Evolutionary conservation across 2,888 invertebrate genomes (phyloP).

Genomic region (Andricus curvator): DNA sequence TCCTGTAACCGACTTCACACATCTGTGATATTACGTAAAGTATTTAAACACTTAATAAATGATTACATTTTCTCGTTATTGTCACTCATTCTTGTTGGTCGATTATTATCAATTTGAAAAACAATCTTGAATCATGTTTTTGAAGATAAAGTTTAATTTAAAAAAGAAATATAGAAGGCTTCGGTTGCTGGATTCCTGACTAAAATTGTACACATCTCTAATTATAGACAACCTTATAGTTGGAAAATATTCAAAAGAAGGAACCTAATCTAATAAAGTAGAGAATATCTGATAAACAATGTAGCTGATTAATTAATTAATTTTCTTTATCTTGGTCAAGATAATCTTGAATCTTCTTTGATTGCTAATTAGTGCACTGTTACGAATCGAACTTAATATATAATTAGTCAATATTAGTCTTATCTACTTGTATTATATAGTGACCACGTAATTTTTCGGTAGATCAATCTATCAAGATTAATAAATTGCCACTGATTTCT

Average conservation of each 20-base stretch:
- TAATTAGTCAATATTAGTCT: neutral
- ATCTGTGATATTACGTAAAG: slow-evolving; percentile 11
- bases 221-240: neutral
- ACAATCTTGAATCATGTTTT: neutral
- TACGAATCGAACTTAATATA: too few relatives aligned
- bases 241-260: neutral
- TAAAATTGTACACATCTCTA: neutral
- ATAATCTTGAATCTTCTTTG: neutral
- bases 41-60: slow-evolving; percentile 8
- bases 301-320: neutral
- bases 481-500: neutral
- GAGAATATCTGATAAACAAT: neutral
- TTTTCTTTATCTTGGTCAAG: neutral
- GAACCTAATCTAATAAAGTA: neutral
- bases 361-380: neutral
- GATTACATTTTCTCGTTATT: slow-evolving; percentile 13
- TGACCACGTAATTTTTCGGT: neutral
- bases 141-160: neutral
- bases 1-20: slow-evolving; percentile 23
- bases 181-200: neutral
- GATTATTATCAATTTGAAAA: slow-evolving; percentile 21
- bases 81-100: neutral
- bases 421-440: neutral
- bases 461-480: neutral
- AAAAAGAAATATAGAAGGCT: neutral